Percentiles rank a stretch among this genome's conserved stretches.
These are phyloP conservation scores for Adrianichthys oophorus DNA, from an alignment of 2,797 vertebrate species.

Conservation along the genomic window DNA sequence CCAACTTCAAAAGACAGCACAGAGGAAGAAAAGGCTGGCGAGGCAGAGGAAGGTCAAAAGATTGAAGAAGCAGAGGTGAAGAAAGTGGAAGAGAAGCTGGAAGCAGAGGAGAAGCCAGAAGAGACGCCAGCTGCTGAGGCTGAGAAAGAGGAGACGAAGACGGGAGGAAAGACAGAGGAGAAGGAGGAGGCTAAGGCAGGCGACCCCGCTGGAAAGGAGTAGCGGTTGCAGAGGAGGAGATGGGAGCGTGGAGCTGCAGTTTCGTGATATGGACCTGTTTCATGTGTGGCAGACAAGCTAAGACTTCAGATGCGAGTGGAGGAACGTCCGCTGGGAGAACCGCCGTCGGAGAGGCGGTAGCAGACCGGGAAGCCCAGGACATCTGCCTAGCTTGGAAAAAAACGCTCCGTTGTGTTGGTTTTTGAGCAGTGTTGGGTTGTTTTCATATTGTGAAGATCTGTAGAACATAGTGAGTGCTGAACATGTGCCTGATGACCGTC, in stretches of 20 bases:
- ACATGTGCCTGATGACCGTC: slow-evolving; percentile 75
- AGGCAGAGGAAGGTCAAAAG: slow-evolving; percentile 12
- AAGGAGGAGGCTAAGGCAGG: slow-evolving; percentile 58
- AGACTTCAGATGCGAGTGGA: slow-evolving; percentile 24
- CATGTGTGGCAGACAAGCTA: slow-evolving; percentile 45
- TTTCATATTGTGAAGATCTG: slow-evolving; percentile 65
- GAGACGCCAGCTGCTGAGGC: slow-evolving; percentile 20
- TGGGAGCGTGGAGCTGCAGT: slow-evolving; percentile 14
- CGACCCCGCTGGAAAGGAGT: slow-evolving; percentile 57
- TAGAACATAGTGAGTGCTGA: slow-evolving; percentile 71
- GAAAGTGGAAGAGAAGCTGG: slow-evolving; percentile 39
- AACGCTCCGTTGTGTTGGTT: slow-evolving; percentile 56
- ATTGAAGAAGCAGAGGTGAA: slow-evolving; percentile 33
- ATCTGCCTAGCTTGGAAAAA: slow-evolving; percentile 66
- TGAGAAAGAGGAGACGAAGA: slow-evolving; percentile 39
- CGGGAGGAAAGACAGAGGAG: slow-evolving; percentile 51
- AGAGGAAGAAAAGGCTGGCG: slow-evolving; percentile 16
- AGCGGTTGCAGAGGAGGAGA: slow-evolving; percentile 37
- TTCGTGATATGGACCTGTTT: slow-evolving; percentile 52
- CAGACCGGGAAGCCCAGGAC: slow-evolving; percentile 67
- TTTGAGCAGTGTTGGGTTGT: slow-evolving; percentile 62
- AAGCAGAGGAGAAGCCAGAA: slow-evolving; percentile 35
- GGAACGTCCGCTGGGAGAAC: slow-evolving; percentile 26
- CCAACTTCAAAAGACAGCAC: slow-evolving; percentile 55
- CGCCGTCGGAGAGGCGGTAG: slow-evolving; percentile 20